Base-by-base conservation (phyloP, 2,113 vertebrate species). In the Ailuropoda melanoleuca region DNA sequence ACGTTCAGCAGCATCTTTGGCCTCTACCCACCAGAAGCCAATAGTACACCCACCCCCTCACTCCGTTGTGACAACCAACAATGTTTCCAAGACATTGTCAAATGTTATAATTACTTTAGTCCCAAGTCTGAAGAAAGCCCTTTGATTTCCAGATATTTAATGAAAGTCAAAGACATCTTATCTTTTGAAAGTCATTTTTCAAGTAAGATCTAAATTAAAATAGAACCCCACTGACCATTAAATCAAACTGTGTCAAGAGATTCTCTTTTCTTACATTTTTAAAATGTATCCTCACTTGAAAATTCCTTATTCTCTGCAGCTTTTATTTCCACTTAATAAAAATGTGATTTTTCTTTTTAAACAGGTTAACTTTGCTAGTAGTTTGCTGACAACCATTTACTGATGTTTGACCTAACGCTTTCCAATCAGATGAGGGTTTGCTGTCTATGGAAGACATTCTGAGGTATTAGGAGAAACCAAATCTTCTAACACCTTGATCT, bases 281-380 rank as follows among this genome's bases (percentile, higher is more conserved):
- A 21, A 81, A 78, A 29, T 12, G n/a, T 62, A 66, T 70, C 34
- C 29, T 62, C 31, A 70, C 60, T 77, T 68, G 37, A 8, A 60
- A 43, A 70, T 64, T 89, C 4, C 24, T 29, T 68, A n/a, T 56
- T 83, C 15, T 43, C 0, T 23, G 43, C 60, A 95, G 17, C 19
- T 74, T 95, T 88, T 83, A 86, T 82, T 75, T 91, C 7, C 31
- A 75, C n/a, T 70, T 90, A 70, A 85, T 34, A 74, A 96, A 94
- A 80, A 64, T 82, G 29, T 74, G 62, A 62, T 46, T 58, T 77
- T 77, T 58, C 13, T 85, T 85, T 74, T 88, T 58, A 58, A 64
- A 80, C 34, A 74, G 48, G 29, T 37, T 82, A 86, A 48, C 6
- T 53, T 81, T 91, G 10, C 34, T 64, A 58, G 26, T 37, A 46